A percentile compares a stretch with the other conserved stretches of the same genome.
These are phyloP conservation scores for Xiphophorus hellerii DNA, from an alignment of 2,113 vertebrate species.

Conservation along the genomic window DNA sequence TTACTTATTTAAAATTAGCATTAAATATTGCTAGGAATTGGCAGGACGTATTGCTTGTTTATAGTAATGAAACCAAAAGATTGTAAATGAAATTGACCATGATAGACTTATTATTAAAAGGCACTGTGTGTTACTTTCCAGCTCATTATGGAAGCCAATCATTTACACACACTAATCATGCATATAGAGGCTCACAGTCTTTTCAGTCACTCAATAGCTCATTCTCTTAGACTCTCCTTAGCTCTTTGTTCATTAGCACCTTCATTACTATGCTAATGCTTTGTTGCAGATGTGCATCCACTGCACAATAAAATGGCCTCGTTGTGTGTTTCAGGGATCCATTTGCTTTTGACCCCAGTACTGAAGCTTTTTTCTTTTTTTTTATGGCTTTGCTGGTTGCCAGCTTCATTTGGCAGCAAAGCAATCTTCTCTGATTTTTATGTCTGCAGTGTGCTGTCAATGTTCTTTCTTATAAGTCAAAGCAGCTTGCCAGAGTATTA, in stretches of 20 bases:
- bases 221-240: constrained; percentile 22
- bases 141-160: not conserved
- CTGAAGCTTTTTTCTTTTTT: constrained; percentile 9
- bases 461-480: constrained; percentile 45
- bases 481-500: constrained; percentile 20
- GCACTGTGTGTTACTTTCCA: not conserved
- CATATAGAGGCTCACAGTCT: constrained; percentile 18
- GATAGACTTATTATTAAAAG: constrained; percentile 22
- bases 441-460: constrained; percentile 26
- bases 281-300: constrained; percentile 32
- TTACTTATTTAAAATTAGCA: not conserved
- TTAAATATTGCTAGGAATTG: not conserved
- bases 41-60: not conserved
- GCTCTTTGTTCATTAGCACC: constrained; percentile 51
- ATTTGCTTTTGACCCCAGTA: constrained; percentile 14
- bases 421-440: constrained; percentile 32
- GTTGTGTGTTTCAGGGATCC: constrained; percentile 40
- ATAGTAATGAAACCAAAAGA: constrained; percentile 4
- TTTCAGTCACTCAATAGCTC: constrained; percentile 33
- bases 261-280: constrained; percentile 54
- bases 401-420: constrained; percentile 28
- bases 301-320: constrained; percentile 35
- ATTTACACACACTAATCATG: constrained; percentile 25
- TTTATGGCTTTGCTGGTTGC: constrained; percentile 27
- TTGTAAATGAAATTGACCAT: constrained; percentile 2